These are phyloP conservation scores for Spea hammondii DNA, from an alignment of 2,797 vertebrate genomes.

Conservation along the genomic window DNA sequence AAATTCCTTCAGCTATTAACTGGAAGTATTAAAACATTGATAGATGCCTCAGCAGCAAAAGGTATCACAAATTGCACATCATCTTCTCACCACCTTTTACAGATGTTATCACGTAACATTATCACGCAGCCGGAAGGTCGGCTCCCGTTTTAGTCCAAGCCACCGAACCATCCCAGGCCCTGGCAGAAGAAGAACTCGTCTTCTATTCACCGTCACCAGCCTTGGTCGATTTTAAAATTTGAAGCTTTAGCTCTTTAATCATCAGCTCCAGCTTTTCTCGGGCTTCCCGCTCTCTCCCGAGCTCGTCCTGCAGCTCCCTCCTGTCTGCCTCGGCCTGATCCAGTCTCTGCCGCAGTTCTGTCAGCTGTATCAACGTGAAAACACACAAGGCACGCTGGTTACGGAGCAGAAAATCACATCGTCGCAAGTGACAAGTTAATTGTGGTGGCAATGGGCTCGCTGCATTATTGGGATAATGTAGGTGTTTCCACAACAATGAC, in stretches of 20 bases:
- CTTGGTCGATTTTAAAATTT: slow-evolving; percentile 76
- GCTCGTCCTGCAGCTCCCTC: slow-evolving; percentile 89
- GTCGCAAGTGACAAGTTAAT: neutral
- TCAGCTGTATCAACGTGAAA: slow-evolving; percentile 71
- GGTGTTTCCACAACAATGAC: neutral
- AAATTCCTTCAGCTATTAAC: neutral
- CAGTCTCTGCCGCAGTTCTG: slow-evolving; percentile 83
- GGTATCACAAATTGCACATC: slow-evolving; percentile 1
- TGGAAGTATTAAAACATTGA: slow-evolving; percentile 2
- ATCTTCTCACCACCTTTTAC: slow-evolving; percentile 5
- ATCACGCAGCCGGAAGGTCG: slow-evolving; percentile 29
- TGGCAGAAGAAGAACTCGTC: slow-evolving; percentile 34
- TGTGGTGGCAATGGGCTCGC: neutral
- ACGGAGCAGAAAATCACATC: neutral
- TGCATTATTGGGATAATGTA: neutral
- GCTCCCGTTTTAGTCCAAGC: slow-evolving; percentile 54
- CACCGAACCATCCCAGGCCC: slow-evolving; percentile 57
- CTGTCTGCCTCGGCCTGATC: slow-evolving; percentile 88
- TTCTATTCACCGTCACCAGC: slow-evolving; percentile 67
- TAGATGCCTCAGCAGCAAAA: neutral
- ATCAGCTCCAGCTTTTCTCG: slow-evolving; percentile 88
- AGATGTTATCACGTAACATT: neutral
- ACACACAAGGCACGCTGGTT: neutral
- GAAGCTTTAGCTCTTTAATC: slow-evolving; percentile 84
- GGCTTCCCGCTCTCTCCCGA: slow-evolving; percentile 86